Percentiles rank a stretch among this genome's conserved stretches.
Evolutionary conservation across 2,888 invertebrate species (phyloP).

Genomic region (Blastobasis lacticolella): DNA sequence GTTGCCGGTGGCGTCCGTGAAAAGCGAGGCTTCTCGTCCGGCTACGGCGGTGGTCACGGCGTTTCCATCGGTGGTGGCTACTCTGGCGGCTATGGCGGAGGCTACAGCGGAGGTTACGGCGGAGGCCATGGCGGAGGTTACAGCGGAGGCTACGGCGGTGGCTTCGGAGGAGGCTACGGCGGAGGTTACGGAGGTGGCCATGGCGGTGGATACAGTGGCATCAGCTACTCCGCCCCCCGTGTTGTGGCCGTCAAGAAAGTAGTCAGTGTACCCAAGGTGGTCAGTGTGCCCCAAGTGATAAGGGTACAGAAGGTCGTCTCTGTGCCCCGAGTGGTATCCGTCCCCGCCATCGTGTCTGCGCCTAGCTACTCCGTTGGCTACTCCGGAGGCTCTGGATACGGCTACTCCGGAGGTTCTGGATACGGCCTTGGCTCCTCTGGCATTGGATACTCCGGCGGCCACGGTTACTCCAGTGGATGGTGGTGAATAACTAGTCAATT

Average conservation of each 20-base stretch:
- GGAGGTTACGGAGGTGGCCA: conserved; percentile 22
- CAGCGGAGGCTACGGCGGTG: conserved; percentile 22
- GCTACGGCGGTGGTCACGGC: conserved; percentile 15
- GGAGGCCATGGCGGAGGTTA: conserved; percentile 19
- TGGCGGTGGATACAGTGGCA: conserved; percentile 24
- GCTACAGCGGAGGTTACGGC: conserved; percentile 15
- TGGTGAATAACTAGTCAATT: no score
- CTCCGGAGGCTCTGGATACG: conserved; percentile 6
- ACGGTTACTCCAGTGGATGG: conserved; percentile 6
- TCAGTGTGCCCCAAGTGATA: conserved; percentile 28
- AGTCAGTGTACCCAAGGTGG: conserved; percentile 24
- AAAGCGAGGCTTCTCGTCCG: no score
- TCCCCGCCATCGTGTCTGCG: conserved; percentile 31
- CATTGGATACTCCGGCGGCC: conserved; percentile 5
- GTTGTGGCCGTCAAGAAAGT: conserved; percentile 29
- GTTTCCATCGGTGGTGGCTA: conserved; percentile 18
- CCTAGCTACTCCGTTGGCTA: conserved; percentile 10
- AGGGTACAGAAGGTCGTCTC: conserved; percentile 31
- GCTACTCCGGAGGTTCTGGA: conserved; percentile 6
- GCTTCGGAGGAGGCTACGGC: conserved; percentile 18
- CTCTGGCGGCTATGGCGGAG: conserved; percentile 16
- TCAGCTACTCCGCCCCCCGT: conserved; percentile 11
- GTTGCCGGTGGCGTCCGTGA: no score
- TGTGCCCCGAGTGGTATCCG: conserved; percentile 34
- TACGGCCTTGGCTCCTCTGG: conserved; percentile 5